Evolutionary conservation across 2,888 invertebrate genomes (phyloP).

Genomic region (Fragum sueziense): DNA sequence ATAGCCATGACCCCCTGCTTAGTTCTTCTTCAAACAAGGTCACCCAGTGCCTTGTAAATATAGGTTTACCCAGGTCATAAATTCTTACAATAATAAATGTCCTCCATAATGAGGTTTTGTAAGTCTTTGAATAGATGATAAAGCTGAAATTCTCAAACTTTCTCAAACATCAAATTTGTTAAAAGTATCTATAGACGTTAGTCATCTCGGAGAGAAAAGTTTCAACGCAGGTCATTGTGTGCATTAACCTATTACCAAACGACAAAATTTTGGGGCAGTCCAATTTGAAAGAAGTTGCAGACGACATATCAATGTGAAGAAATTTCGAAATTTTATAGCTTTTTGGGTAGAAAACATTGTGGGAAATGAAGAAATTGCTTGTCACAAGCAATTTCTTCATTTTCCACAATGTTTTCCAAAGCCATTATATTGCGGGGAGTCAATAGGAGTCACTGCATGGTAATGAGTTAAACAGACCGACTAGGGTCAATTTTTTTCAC

Average conservation of each 20-base stretch:
- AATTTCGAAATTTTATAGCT: not conserved
- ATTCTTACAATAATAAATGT: not conserved
- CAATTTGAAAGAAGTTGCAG: not conserved
- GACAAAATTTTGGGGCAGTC: too few species aligned
- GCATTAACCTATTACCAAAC: too few species aligned
- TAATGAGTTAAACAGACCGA: too few species aligned
- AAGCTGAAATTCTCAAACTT: not conserved
- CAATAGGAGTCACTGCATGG: too few species aligned
- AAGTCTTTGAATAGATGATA: not conserved
- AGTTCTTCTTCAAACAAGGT: not conserved
- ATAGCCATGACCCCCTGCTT: not conserved
- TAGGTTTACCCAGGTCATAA: not conserved
- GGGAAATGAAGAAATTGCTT: constrained; percentile 10
- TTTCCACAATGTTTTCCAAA: too few species aligned
- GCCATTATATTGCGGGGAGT: too few species aligned
- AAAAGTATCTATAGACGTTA: too few species aligned
- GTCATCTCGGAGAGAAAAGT: too few species aligned
- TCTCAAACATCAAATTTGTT: too few species aligned
- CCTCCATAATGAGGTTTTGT: not conserved
- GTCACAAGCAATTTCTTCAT: not conserved
- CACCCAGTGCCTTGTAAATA: not conserved
- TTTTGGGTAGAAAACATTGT: not conserved
- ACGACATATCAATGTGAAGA: not conserved
- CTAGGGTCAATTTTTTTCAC: too few species aligned
- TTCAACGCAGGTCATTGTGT: too few species aligned